phyloP scores from a whole-genome alignment of 2,797 vertebrate genomes.

The Huso huso region DNA sequence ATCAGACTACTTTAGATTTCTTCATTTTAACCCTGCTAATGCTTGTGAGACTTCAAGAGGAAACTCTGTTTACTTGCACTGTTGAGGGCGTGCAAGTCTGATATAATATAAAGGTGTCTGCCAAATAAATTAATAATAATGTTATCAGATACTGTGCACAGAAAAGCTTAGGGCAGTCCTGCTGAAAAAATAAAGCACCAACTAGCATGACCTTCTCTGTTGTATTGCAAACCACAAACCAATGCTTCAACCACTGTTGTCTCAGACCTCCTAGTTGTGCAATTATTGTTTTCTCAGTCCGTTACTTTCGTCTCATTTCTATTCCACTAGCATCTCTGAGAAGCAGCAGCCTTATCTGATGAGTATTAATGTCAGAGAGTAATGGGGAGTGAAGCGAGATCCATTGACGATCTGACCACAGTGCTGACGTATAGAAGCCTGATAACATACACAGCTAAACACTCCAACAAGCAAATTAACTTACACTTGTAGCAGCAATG shows the following conservation, averaged over 20 bases:
- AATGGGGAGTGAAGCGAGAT: neutral
- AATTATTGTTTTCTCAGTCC: neutral
- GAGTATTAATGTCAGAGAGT: neutral
- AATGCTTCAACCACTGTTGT: neutral
- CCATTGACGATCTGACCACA: neutral
- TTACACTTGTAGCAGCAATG: neutral
- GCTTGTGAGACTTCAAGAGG: no score
- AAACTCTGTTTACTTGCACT: no score
- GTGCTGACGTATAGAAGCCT: neutral
- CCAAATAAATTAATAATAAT: no score
- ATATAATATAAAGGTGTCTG: no score
- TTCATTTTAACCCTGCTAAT: no score
- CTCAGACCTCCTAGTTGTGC: neutral
- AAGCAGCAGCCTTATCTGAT: slow-evolving; percentile 1
- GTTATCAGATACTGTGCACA: no score
- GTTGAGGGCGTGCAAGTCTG: no score
- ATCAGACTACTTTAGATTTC: no score
- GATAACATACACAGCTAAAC: slow-evolving; percentile 1
- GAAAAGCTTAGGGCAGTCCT: no score
- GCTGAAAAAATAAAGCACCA: no score
- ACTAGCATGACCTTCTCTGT: no score
- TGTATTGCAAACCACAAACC: no score
- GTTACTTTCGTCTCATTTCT: neutral
- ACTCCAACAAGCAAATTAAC: slow-evolving; percentile 4
- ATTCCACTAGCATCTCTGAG: neutral